These are phyloP conservation scores for Benthosema pterotum DNA, from an alignment of 2,797 vertebrate genomes.

Conservation along the genomic window DNA sequence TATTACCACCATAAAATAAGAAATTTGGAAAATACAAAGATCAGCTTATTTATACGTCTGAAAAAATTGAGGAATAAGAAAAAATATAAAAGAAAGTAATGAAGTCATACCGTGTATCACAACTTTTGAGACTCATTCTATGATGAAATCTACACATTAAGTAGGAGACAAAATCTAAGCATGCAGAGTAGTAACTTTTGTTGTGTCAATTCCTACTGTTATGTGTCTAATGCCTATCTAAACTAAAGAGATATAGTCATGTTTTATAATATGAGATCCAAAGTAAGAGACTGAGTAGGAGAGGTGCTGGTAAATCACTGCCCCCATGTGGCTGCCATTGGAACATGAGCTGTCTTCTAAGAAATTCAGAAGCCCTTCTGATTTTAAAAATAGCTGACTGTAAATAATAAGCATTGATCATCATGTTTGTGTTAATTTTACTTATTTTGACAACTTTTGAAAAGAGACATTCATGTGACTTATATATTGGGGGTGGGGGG, in stretches of 20 bases:
- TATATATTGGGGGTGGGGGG: conserved; percentile 42
- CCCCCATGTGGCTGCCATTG: conserved; percentile 72
- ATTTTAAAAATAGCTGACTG: conserved; percentile 53
- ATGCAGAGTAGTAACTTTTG: conserved; percentile 59
- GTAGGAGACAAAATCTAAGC: conserved; percentile 58
- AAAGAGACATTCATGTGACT: conserved; percentile 57
- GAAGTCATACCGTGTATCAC: conserved; percentile 80
- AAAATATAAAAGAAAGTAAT: conserved; percentile 82
- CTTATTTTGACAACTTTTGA: conserved; percentile 44
- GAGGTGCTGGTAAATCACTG: conserved; percentile 47
- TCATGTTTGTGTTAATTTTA: conserved; percentile 21
- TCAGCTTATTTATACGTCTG: conserved; percentile 82
- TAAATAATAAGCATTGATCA: conserved; percentile 29
- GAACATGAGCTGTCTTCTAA: conserved; percentile 53
- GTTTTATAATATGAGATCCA: conserved; percentile 26
- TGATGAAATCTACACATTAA: conserved; percentile 57
- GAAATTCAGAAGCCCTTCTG: conserved; percentile 64
- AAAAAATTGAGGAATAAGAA: conserved; percentile 81
- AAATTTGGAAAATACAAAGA: conserved; percentile 88
- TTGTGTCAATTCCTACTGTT: conserved; percentile 38
- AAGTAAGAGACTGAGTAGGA: conserved; percentile 15
- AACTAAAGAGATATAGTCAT: conserved; percentile 29
- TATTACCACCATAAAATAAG: conserved; percentile 86
- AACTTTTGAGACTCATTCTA: conserved; percentile 70
- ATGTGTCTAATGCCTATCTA: conserved; percentile 48